Evolutionary conservation across 2,888 invertebrate species (phyloP).

Genomic region (Netelia melanura): DNA sequence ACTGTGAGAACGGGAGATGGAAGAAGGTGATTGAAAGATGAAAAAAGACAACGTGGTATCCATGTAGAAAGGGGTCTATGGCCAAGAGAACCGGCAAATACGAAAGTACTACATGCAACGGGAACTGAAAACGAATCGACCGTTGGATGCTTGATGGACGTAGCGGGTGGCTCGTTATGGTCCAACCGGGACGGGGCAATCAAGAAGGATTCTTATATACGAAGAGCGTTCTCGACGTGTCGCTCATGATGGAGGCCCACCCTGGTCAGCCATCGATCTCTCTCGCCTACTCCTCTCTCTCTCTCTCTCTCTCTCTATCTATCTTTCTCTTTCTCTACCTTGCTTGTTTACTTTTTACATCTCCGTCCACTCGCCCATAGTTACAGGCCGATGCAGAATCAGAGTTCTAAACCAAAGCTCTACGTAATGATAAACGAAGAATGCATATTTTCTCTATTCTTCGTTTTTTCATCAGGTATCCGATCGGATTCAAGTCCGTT

Average conservation of each 20-base stretch:
- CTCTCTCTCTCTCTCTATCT: slow-evolving; percentile 19
- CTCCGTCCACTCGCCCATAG: slow-evolving; percentile 28
- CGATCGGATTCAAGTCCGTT: background rate
- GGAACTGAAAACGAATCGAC: slow-evolving; percentile 78
- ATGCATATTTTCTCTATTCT: too few relatives aligned
- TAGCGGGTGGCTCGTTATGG: slow-evolving; percentile 83
- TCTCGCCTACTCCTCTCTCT: slow-evolving; percentile 62
- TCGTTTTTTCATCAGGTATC: background rate
- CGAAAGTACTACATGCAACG: slow-evolving; percentile 52
- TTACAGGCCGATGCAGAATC: slow-evolving; percentile 53
- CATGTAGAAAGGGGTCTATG: slow-evolving; percentile 23
- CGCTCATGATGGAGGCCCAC: slow-evolving; percentile 83
- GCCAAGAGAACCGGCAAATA: slow-evolving; percentile 38
- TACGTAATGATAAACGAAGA: background rate
- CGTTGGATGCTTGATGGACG: slow-evolving; percentile 82
- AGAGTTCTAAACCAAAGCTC: background rate
- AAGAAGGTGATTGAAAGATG: slow-evolving; percentile 11
- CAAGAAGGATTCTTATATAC: slow-evolving; percentile 80
- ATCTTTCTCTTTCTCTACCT: slow-evolving; percentile 16
- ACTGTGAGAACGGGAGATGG: background rate
- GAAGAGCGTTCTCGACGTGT: slow-evolving; percentile 80
- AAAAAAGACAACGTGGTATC: slow-evolving; percentile 35
- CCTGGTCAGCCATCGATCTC: slow-evolving; percentile 81
- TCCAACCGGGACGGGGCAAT: slow-evolving; percentile 79
- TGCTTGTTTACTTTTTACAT: slow-evolving; percentile 74